Conservation (phyloP, 2,113 vertebrate genomes). For the Campylorhamphus procurvoides region DNA sequence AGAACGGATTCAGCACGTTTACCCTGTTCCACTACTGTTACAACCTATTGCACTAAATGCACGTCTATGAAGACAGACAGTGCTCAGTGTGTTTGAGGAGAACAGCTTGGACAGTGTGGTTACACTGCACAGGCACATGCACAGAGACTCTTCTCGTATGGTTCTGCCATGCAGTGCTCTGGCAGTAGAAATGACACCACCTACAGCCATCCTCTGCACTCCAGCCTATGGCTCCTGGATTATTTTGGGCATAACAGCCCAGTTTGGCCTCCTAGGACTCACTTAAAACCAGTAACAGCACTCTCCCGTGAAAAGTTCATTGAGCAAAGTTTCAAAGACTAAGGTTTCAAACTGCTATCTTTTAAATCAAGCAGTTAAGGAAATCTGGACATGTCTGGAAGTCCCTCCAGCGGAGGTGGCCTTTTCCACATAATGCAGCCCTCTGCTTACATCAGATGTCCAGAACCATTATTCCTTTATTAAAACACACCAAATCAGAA, state of each 20-base stretch:
- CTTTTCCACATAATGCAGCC: background rate
- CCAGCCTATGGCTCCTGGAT: background rate
- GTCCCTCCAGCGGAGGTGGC: background rate
- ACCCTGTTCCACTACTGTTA: background rate
- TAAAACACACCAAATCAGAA: background rate
- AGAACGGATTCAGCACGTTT: accelerated
- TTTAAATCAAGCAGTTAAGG: background rate
- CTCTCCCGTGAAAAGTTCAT: background rate
- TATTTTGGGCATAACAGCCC: background rate
- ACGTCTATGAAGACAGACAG: accelerated
- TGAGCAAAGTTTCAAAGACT: background rate
- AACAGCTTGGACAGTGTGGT: background rate
- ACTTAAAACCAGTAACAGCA: background rate
- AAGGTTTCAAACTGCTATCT: background rate
- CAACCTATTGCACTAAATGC: background rate
- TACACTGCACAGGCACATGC: background rate
- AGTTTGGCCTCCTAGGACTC: background rate
- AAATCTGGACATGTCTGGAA: background rate
- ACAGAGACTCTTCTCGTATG: no score
- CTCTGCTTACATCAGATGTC: background rate
- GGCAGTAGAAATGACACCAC: background rate
- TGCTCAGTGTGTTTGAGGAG: background rate
- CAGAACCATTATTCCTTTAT: background rate
- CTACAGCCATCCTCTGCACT: background rate
- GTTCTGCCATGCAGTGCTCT: background rate